Base-by-base conservation (phyloP, 2,797 vertebrate genomes). In the Spea hammondii region DNA sequence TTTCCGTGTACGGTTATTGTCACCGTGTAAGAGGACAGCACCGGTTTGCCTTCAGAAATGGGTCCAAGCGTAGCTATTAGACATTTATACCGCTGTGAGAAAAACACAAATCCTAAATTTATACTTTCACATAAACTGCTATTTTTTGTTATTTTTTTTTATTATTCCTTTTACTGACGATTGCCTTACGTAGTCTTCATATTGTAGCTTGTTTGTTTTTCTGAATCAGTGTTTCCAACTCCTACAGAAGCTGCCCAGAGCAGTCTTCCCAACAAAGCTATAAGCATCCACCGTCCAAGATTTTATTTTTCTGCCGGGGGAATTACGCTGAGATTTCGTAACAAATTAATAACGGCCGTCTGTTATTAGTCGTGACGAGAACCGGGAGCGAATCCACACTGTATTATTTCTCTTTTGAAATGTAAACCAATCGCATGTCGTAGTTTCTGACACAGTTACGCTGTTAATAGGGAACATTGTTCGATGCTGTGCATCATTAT, bases 321-420 rank as follows among this genome's bases (percentile, higher is more conserved):
- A 76, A 92, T 89, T 2, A 91, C 88, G 92, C 90, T 91, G 89
- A 90, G 89, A 91, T 88, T 91, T 92, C 91, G 91, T 92, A 91
- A 91, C 92, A 91, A 91, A 92, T 91, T 89, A 88, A 82, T 90
- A 88, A 87, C 90, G 87, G 89, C 86, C 90, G 1, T 88, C 91
- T 91, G 91, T 92, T 91, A 91, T 90, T 90, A 91, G 90, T 92
- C 91, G 90, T 91, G 91, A 92, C 91, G 91, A 89, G 89, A 91
- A 88, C 89, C 89, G 87, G 88, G 89, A 86, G 79, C 81, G 86
- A 87, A 86, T 87, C 89, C 89, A 84, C 78, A 79, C 83, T 84
- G 84, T 85, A 91, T 91, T 92, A 93, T 93, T 93, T 93, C 92
- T 93, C 91, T 91, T 93, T 92, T 91, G 92, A 93, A 92, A 93